These are phyloP conservation scores for Eupithecia tripunctaria DNA, from an alignment of 2,888 invertebrate species.

Conservation along the genomic window DNA sequence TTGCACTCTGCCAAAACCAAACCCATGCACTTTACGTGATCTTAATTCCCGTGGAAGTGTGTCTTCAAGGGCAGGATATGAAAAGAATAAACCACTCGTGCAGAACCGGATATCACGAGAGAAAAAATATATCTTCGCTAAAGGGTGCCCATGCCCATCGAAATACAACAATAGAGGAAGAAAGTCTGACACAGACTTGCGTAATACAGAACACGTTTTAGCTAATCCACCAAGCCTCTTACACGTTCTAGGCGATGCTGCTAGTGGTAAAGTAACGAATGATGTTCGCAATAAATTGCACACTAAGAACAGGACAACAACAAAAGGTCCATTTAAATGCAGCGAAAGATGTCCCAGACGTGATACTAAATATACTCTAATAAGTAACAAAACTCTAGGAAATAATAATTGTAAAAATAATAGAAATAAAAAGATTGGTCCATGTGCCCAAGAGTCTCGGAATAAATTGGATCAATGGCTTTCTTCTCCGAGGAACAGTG, in stretches of 20 bases:
- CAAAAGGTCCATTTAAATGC: background rate
- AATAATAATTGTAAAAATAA: background rate
- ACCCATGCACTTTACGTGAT: constrained; percentile 7
- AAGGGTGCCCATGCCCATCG: background rate
- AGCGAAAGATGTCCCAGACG: background rate
- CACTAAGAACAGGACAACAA: background rate
- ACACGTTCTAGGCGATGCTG: constrained; percentile 3
- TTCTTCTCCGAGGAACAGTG: background rate
- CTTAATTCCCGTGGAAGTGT: background rate
- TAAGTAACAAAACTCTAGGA: background rate
- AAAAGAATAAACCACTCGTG: background rate
- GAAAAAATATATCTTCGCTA: background rate
- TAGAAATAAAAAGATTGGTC: background rate
- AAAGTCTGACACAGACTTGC: constrained; percentile 2
- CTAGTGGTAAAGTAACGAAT: background rate
- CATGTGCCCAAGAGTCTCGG: background rate
- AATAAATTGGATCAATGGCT: background rate
- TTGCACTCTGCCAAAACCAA: constrained; percentile 5
- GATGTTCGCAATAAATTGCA: background rate
- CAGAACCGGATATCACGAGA: background rate
- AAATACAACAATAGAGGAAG: background rate
- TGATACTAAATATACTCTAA: background rate
- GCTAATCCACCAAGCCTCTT: background rate
- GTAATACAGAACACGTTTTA: background rate
- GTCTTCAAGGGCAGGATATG: background rate